A percentile compares a stretch with the other conserved stretches of the same genome.
These are phyloP conservation scores for Panagrolaimus sp. DNA, from an alignment of 1,140 invertebrate genomes.

Conservation along the genomic window DNA sequence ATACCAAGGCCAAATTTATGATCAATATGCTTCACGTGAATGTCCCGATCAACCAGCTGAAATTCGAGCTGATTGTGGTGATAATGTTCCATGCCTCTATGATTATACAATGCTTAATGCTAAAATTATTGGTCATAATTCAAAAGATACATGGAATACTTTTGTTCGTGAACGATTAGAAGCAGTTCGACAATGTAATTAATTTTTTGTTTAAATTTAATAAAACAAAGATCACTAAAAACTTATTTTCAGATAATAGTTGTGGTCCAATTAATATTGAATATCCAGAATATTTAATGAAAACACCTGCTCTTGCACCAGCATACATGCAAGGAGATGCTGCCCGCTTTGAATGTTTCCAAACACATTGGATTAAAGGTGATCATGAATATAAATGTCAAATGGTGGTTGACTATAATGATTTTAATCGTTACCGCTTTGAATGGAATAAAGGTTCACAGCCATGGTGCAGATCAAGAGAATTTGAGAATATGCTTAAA, in stretches of 20 bases:
- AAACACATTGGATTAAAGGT: constrained; percentile 57
- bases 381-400: constrained; percentile 56
- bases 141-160: constrained; percentile 46
- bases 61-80: constrained; percentile 51
- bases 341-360: constrained; percentile 57
- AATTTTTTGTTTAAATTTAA: constrained; percentile 15
- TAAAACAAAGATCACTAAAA: not conserved
- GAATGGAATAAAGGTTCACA: constrained; percentile 58
- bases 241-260: constrained; percentile 55
- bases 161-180: constrained; percentile 42
- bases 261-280: constrained; percentile 58
- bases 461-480: constrained; percentile 42
- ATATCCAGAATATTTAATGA: constrained; percentile 57
- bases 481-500: constrained; percentile 38
- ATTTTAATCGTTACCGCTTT: constrained; percentile 47
- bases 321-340: constrained; percentile 54
- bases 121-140: constrained; percentile 48
- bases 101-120: constrained; percentile 54
- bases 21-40: constrained; percentile 41
- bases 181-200: constrained; percentile 53
- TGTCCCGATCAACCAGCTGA: constrained; percentile 55
- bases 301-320: constrained; percentile 50
- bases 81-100: constrained; percentile 54
- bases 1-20: constrained; percentile 40
- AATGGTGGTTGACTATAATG: constrained; percentile 45